Base-by-base conservation (phyloP, 2,888 invertebrate species). In the Pogonocherus hispidulus region DNA sequence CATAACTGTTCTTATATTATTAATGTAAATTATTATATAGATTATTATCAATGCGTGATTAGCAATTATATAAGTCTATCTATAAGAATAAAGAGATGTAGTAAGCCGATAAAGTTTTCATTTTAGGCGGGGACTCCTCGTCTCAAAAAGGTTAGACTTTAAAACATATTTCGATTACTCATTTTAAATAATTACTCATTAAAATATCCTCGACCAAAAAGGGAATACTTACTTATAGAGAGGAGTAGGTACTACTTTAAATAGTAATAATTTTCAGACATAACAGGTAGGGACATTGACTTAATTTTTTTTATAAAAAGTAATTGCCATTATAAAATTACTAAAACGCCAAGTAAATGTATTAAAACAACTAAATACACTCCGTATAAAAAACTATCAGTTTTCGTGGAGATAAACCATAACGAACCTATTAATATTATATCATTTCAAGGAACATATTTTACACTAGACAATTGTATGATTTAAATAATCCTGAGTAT, bases 91-190 rank as follows among this genome's bases (percentile, higher is more conserved):
- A 1, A 3, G 16, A 41, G 41, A 41, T 41, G 41, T 41, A 41
- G 6, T 14, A 41, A 16, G 41, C 5, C 5, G 16, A 41, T 14
- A 41, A 14, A 41, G n/a, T 14, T 41, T 41, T 32, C 32, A 5
- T 41, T 41, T 41, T n/a, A 41, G 14, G 41, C 14, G 41, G 41
- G 16, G n/a, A 14, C 41, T 16, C 0, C 11, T 41, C 14, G 14
- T 41, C 41, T 14, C n/a, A 41, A 41, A 41, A 41, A 41, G n/a
- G 41, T 41, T 41, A n/a, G n/a, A 14, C n/a, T 41, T 41, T n/a
- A 41, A 41, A 14, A n/a, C 41, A 41, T 14, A 41, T 41, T 14
- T 16, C 11, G n/a, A 41, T 41, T 11, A 41, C 1, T 41, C 41
- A 41, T 16, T 41, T n/a, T 41, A 41, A 41, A 41, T 41, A 14